These are phyloP conservation scores for Drosophila birchii DNA, from an alignment of 2,888 invertebrate species.

Conservation along the genomic window DNA sequence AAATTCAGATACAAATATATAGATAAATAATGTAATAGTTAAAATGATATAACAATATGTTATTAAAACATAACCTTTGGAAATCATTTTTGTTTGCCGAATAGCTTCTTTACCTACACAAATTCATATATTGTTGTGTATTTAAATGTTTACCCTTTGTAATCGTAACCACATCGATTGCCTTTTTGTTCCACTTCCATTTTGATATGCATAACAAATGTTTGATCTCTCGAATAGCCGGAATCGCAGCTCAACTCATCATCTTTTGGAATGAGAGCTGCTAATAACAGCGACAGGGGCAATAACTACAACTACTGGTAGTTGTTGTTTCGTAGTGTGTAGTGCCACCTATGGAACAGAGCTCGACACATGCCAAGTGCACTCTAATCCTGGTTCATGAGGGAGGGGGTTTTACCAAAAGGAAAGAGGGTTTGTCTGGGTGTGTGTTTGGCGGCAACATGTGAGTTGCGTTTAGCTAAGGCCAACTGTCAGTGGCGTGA, in stretches of 20 bases:
- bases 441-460: conserved; percentile 22
- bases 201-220: conserved; percentile 12
- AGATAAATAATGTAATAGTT: too few species aligned
- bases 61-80: background rate
- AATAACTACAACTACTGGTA: conserved; percentile 8
- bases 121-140: too few species aligned
- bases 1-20: too few species aligned
- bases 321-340: background rate
- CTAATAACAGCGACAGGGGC: conserved; percentile 36
- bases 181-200: background rate
- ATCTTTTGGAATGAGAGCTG: conserved; percentile 42
- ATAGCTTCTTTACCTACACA: background rate
- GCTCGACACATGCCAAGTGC: conserved; percentile 64
- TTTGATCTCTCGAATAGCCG: conserved; percentile 6
- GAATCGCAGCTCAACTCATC: conserved; percentile 50
- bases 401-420: conserved; percentile 4
- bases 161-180: conserved; percentile 10
- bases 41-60: background rate
- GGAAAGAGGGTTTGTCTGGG: conserved; percentile 8
- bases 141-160: background rate
- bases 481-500: conserved; percentile 60
- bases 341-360: conserved; percentile 22
- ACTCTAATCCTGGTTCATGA: conserved; percentile 36
- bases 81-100: too few species aligned
- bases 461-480: conserved; percentile 48